Evolutionary conservation across 2,113 vertebrate genomes (phyloP).

Genomic region (Coptodon rendalli): DNA sequence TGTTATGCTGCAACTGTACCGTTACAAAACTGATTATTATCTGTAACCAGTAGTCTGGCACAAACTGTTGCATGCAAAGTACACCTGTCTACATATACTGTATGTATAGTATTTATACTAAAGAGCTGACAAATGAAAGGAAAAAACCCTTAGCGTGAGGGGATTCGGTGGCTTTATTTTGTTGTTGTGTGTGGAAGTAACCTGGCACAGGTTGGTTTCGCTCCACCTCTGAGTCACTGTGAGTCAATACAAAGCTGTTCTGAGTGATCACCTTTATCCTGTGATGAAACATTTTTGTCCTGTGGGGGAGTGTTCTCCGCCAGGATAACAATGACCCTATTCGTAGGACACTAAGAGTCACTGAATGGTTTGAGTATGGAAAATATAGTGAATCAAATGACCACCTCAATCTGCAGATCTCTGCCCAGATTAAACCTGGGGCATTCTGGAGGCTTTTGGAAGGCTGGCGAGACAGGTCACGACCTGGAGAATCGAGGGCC

Average conservation of each 20-base stretch:
- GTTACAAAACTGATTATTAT: not conserved
- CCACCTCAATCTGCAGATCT: not conserved
- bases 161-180: not conserved
- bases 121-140: not conserved
- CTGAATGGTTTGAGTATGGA: not conserved
- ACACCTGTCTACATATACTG: not conserved
- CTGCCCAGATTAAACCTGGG: not conserved
- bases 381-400: not conserved
- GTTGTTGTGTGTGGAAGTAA: not conserved
- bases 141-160: not conserved
- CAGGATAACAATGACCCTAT: not conserved
- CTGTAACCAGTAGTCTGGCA: not conserved
- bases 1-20: not conserved
- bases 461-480: not conserved
- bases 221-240: not conserved
- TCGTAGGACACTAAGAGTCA: not conserved
- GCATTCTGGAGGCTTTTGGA: rapidly evolving
- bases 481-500: not conserved
- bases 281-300: not conserved
- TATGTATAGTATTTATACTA: not conserved
- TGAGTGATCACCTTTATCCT: not conserved
- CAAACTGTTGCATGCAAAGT: not conserved
- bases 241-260: not conserved
- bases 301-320: not conserved
- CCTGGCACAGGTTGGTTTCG: not conserved